Evolutionary conservation across 2,113 vertebrate genomes (phyloP).

Genomic region (Malurus cyaneus): DNA sequence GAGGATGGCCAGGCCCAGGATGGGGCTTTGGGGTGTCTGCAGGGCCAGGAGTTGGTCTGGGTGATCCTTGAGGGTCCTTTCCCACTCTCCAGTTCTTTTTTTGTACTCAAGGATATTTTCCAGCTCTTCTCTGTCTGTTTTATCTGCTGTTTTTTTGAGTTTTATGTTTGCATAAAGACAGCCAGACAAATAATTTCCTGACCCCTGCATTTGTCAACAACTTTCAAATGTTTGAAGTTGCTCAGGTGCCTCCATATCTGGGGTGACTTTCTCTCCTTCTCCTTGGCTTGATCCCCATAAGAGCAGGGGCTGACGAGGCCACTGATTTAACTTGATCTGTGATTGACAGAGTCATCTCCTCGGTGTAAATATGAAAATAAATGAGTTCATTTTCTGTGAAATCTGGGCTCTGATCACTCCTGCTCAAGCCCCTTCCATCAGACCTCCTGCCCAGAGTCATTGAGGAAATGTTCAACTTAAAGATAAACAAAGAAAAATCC

Average conservation of each 20-base stretch:
- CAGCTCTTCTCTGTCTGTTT: neutral
- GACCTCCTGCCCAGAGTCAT: neutral
- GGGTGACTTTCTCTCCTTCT: neutral
- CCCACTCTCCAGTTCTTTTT: neutral
- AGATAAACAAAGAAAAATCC: conserved; percentile 12
- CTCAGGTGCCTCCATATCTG: neutral
- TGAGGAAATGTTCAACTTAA: neutral
- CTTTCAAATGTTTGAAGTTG: neutral
- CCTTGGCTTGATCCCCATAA: neutral
- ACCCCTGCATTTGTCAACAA: neutral
- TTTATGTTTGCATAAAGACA: neutral
- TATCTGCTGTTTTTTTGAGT: neutral
- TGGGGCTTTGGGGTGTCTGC: neutral
- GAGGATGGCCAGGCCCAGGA: neutral
- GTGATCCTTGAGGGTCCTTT: neutral
- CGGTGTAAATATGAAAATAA: conserved; percentile 21
- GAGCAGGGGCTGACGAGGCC: neutral
- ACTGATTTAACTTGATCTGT: neutral
- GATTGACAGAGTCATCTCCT: neutral
- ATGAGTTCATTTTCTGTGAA: conserved; percentile 17
- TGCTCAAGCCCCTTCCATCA: neutral
- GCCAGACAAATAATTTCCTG: neutral
- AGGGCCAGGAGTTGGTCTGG: neutral
- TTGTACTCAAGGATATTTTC: neutral
- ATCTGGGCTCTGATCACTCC: neutral